These are phyloP conservation scores for Plebejus melissa DNA, from an alignment of 2,888 invertebrate species.

Conservation along the genomic window DNA sequence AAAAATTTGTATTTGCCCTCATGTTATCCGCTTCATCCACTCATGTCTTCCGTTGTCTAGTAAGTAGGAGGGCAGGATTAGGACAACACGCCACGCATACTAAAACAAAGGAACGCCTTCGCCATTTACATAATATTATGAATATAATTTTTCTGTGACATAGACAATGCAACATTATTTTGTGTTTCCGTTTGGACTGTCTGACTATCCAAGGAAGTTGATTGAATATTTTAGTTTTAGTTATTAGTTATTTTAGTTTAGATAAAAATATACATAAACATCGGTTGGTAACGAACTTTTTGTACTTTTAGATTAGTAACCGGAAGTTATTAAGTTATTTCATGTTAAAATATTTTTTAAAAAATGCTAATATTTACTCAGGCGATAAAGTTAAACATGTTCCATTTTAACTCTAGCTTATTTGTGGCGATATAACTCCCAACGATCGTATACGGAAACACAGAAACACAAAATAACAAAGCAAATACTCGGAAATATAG, in stretches of 20 bases:
- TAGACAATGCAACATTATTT: slow-evolving; percentile 10
- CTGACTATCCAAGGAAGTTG: neutral
- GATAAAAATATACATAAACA: no score
- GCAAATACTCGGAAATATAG: neutral
- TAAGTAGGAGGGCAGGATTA: neutral
- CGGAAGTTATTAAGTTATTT: no score
- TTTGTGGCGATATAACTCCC: neutral
- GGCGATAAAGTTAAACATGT: no score
- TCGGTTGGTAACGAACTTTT: no score
- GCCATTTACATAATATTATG: neutral
- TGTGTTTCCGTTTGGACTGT: slow-evolving; percentile 1
- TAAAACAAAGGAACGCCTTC: neutral
- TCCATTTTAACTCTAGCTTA: neutral
- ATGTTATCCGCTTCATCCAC: no score
- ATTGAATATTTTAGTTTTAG: neutral
- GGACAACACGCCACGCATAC: slow-evolving; percentile 3
- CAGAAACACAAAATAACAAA: neutral
- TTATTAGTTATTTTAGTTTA: neutral
- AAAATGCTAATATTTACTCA: no score
- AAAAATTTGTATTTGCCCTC: no score
- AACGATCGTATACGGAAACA: neutral
- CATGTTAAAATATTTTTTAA: no score
- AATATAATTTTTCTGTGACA: neutral
- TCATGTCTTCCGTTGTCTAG: neutral
- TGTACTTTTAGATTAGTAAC: no score